Conservation (phyloP, 2,113 vertebrate genomes). For the Pedionomus torquatus region DNA sequence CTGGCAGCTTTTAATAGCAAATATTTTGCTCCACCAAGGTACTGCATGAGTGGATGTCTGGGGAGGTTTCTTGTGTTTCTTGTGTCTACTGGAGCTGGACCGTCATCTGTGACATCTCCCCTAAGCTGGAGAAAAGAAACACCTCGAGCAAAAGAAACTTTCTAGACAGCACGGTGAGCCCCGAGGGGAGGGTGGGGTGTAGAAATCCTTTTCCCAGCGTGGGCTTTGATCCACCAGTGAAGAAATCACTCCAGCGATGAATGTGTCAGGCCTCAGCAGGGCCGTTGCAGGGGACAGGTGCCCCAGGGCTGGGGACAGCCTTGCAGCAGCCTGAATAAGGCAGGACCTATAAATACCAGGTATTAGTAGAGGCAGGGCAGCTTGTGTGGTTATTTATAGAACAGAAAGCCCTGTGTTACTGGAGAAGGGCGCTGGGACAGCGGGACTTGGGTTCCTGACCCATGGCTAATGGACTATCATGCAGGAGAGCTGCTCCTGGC, state of each 20-base stretch:
- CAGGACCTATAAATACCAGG: slow-evolving; percentile 35
- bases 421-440: neutral
- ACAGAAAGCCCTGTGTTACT: neutral
- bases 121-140: neutral
- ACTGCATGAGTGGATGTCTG: neutral
- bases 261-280: neutral
- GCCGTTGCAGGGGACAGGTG: neutral
- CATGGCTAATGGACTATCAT: neutral
- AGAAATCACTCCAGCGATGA: rapidly evolving
- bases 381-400: slow-evolving; percentile 19
- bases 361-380: neutral
- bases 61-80: neutral
- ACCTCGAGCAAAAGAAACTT: neutral
- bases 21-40: rapidly evolving
- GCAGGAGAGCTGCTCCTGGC: neutral
- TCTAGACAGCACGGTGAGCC: neutral
- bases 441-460: neutral
- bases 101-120: neutral
- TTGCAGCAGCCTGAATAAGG: neutral
- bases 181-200: neutral
- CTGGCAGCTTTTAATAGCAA: neutral
- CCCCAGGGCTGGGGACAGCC: neutral
- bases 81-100: neutral
- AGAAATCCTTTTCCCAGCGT: neutral
- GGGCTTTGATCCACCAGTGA: neutral